Percentiles rank a stretch among this genome's conserved stretches.
phyloP scores from a whole-genome alignment of 2,888 invertebrate species.

The Reticulitermes lucifugus region DNA sequence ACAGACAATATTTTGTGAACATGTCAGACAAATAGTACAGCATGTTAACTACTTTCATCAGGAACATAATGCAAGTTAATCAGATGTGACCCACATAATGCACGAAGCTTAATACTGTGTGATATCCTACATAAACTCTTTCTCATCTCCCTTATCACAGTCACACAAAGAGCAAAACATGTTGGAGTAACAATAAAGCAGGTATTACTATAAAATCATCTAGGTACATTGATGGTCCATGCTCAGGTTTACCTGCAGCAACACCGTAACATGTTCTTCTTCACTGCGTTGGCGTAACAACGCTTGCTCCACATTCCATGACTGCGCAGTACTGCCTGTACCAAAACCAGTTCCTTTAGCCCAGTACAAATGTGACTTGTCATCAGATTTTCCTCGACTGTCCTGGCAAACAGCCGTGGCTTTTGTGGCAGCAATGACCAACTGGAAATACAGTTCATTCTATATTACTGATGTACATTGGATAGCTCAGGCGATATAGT shows the following conservation, averaged over 20 bases:
- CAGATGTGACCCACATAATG: too few species aligned
- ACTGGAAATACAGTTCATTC: slow-evolving; percentile 24
- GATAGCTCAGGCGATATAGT: too few species aligned
- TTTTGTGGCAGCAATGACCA: slow-evolving; percentile 58
- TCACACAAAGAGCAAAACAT: too few species aligned
- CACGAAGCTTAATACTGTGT: too few species aligned
- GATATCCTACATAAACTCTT: too few species aligned
- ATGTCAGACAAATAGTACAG: too few species aligned
- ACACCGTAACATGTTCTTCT: slow-evolving; percentile 65
- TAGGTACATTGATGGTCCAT: not conserved
- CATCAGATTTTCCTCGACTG: slow-evolving; percentile 66
- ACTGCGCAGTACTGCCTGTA: slow-evolving; percentile 93
- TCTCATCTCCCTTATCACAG: too few species aligned
- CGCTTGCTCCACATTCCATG: slow-evolving; percentile 98
- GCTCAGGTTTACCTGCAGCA: slow-evolving; percentile 46
- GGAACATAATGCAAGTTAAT: too few species aligned
- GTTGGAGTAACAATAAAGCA: not conserved
- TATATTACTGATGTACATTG: too few species aligned
- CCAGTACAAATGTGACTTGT: slow-evolving; percentile 88
- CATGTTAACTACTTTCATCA: too few species aligned
- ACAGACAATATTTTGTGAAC: too few species aligned
- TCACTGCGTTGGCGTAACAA: slow-evolving; percentile 88
- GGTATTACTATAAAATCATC: not conserved
- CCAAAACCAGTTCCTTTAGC: slow-evolving; percentile 98
- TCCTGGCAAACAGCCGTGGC: slow-evolving; percentile 55